phyloP scores from a whole-genome alignment of 35 echinoderm and acorn worm genomes.

The Heliocidaris tuberculata region DNA sequence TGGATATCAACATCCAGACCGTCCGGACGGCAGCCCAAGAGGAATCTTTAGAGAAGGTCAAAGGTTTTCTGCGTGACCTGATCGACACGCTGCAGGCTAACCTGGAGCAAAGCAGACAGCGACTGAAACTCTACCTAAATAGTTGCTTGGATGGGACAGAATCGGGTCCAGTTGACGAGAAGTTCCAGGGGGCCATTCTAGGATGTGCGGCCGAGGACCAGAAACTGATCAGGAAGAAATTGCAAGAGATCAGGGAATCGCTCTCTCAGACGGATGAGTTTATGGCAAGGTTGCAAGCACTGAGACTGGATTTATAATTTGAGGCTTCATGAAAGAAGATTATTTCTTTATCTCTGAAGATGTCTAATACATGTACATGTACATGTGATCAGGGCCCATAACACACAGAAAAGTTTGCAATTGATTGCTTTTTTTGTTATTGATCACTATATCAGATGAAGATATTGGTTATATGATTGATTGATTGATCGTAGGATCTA shows the following conservation, averaged over 20 bases:
- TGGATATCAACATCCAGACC: constrained; percentile 66
- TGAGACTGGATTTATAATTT: not conserved
- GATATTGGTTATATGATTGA: too few relatives aligned
- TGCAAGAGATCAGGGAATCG: constrained; percentile 44
- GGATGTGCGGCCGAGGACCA: constrained; percentile 92
- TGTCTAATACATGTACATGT: too few relatives aligned
- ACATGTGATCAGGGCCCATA: too few relatives aligned
- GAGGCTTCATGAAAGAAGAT: not conserved
- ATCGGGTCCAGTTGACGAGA: constrained; percentile 66
- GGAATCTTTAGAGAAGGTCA: constrained; percentile 61
- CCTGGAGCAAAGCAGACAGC: constrained; percentile 33
- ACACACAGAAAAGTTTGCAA: too few relatives aligned
- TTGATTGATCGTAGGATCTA: too few relatives aligned
- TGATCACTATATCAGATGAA: too few relatives aligned
- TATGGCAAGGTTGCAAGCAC: not conserved
- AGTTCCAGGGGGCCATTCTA: constrained; percentile 70
- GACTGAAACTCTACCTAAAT: constrained; percentile 68
- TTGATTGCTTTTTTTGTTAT: too few relatives aligned
- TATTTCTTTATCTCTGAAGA: not conserved
- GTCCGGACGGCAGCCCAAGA: constrained; percentile 67
- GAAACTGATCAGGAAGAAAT: constrained; percentile 75
- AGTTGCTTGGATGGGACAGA: constrained; percentile 67
- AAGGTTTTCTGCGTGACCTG: constrained; percentile 46
- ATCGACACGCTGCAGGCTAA: constrained; percentile 46
- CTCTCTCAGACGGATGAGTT: constrained; percentile 32